Percentiles rank a stretch among this genome's conserved stretches.
phyloP scores from a whole-genome alignment of 2,888 invertebrate genomes.

The Dastarcus helophoroides region DNA sequence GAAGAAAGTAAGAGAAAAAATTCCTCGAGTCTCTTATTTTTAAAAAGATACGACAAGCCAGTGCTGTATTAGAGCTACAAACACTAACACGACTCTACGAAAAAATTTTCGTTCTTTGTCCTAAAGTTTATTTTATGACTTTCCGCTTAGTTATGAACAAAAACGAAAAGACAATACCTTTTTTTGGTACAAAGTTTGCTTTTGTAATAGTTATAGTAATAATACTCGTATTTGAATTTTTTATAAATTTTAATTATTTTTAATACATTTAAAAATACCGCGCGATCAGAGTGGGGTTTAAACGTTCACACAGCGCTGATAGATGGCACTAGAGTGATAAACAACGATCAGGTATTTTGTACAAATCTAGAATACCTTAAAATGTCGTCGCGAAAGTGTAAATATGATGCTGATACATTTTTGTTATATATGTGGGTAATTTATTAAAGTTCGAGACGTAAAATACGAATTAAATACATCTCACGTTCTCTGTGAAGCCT shows the following conservation, averaged over 20 bases:
- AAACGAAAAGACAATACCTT: conserved; percentile 6
- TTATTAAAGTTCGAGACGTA: no score
- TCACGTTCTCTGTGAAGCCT: no score
- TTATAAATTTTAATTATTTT: conserved; percentile 6
- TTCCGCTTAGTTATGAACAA: conserved; percentile 6
- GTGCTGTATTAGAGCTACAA: no score
- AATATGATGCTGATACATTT: no score
- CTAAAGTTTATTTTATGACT: conserved; percentile 9
- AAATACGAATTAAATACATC: no score
- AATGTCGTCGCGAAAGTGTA: no score
- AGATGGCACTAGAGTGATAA: conserved; percentile 1
- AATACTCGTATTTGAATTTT: conserved; percentile 6
- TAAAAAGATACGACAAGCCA: no score
- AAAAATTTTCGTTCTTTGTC: conserved; percentile 8
- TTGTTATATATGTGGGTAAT: no score
- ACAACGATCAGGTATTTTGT: conserved; percentile 1
- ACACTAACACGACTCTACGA: conserved; percentile 2
- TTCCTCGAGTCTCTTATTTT: no score
- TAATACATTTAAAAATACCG: conserved; percentile 4
- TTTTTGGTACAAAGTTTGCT: conserved; percentile 6
- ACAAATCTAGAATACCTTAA: neutral
- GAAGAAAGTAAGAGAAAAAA: no score
- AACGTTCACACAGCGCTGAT: neutral
- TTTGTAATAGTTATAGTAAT: conserved; percentile 6
- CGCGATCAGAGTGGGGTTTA: conserved; percentile 1